Percentiles rank a stretch among this genome's conserved stretches.
These are phyloP conservation scores for Patella pellucida DNA, from an alignment of 2,888 invertebrate species.

Conservation along the genomic window DNA sequence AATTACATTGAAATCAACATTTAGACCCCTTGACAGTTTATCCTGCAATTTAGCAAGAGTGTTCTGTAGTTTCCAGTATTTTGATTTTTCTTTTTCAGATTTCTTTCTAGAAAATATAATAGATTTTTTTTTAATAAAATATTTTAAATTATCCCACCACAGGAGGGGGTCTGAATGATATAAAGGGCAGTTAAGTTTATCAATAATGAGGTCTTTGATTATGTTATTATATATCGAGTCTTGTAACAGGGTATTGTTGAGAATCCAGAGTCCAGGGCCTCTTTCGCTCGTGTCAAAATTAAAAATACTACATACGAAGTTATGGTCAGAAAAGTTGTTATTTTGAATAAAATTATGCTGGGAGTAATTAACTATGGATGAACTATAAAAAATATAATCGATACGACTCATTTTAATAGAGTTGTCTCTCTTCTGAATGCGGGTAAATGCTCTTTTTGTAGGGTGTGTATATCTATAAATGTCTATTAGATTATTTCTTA, in stretches of 20 bases:
- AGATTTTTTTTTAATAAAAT: constrained; percentile 18
- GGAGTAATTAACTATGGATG: background rate
- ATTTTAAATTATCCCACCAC: constrained; percentile 32
- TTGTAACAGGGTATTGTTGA: constrained; percentile 21
- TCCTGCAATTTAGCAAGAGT: background rate
- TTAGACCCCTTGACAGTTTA: background rate
- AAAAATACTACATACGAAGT: background rate
- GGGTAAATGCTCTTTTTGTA: background rate
- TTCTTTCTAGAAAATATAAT: constrained; percentile 8
- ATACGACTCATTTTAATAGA: background rate
- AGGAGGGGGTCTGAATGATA: constrained; percentile 14
- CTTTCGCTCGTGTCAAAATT: background rate
- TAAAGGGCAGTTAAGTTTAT: background rate
- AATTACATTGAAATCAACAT: background rate
- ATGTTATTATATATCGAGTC: constrained; percentile 13
- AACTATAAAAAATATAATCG: background rate
- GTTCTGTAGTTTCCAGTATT: constrained; percentile 18
- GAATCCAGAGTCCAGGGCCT: background rate
- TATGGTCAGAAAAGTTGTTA: background rate
- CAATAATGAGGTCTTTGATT: constrained; percentile 6
- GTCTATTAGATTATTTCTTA: background rate
- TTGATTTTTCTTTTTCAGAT: background rate
- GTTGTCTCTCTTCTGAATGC: background rate
- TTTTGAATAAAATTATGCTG: background rate
- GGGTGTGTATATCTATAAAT: background rate